These are phyloP conservation scores for Chironomus striatipennis DNA, from an alignment of 1,140 invertebrate genomes.

Conservation along the genomic window DNA sequence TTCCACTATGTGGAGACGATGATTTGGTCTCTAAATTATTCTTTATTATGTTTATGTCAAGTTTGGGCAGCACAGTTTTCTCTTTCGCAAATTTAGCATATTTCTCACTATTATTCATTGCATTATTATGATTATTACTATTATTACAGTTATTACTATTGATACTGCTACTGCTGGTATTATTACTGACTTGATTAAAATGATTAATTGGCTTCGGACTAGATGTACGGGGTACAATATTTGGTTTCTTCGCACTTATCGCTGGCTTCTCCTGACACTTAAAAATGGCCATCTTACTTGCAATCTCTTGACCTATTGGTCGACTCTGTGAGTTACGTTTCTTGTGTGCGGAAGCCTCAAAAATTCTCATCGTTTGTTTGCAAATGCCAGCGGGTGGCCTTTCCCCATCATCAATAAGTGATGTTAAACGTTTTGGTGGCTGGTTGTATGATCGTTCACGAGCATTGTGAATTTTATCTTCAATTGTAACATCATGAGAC, in stretches of 20 bases:
- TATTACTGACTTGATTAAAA: conserved; percentile 24
- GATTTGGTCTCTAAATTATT: conserved; percentile 10
- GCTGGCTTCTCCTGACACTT: conserved; percentile 44
- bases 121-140: conserved; percentile 24
- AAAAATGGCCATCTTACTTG: conserved; percentile 55
- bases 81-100: conserved; percentile 1
- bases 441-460: conserved; percentile 34
- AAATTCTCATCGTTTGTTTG: conserved; percentile 71
- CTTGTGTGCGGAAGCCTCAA: conserved; percentile 59
- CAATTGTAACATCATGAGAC: conserved; percentile 33
- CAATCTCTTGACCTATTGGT: conserved; percentile 48
- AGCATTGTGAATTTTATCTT: conserved; percentile 39
- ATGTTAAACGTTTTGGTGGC: conserved; percentile 54
- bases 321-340: conserved; percentile 37
- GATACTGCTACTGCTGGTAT: conserved; percentile 26
- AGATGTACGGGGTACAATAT: conserved; percentile 25
- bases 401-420: conserved; percentile 67
- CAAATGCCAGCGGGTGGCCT: conserved; percentile 77
- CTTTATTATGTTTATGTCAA: conserved; percentile 11
- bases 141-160: conserved; percentile 28
- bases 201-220: conserved; percentile 32
- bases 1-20: not conserved
- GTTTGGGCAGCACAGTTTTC: not conserved
- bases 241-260: conserved; percentile 38
- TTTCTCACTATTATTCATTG: conserved; percentile 20